Percentiles rank a stretch among this genome's conserved stretches.
Evolutionary conservation across 2,888 invertebrate genomes (phyloP).

Genomic region (Onchidella celtica): DNA sequence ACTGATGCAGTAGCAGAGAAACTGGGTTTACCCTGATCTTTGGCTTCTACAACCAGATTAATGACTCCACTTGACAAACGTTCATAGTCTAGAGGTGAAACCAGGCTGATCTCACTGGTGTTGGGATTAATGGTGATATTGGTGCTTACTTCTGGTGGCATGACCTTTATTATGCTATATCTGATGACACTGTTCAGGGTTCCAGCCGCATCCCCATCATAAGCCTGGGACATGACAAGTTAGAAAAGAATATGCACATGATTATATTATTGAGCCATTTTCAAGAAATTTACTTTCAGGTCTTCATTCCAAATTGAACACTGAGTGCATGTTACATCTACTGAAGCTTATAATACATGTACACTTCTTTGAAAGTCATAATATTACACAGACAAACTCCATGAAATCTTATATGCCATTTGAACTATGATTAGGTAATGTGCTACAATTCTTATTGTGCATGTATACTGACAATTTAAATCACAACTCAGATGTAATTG

Average conservation of each 20-base stretch:
- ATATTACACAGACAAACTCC: too few relatives aligned
- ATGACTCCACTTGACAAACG: constrained; percentile 61
- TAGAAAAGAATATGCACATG: background rate
- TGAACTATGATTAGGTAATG: too few relatives aligned
- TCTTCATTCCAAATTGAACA: too few relatives aligned
- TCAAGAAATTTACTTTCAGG: too few relatives aligned
- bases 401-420: too few relatives aligned
- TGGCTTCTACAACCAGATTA: constrained; percentile 64
- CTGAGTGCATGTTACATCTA: too few relatives aligned
- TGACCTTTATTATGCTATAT: constrained; percentile 49
- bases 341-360: too few relatives aligned
- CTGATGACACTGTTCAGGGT: constrained; percentile 66
- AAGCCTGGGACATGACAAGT: constrained; percentile 83
- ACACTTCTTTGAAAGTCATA: too few relatives aligned
- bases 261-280: too few relatives aligned
- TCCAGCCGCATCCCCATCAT: constrained; percentile 86
- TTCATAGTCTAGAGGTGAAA: constrained; percentile 72
- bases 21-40: constrained; percentile 68
- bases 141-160: background rate
- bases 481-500: too few relatives aligned
- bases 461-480: too few relatives aligned
- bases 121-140: constrained; percentile 84
- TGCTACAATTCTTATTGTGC: too few relatives aligned
- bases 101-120: constrained; percentile 83
- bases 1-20: constrained; percentile 55